Evolutionary conservation across 2,113 vertebrate species (phyloP), one percentile per base, ranked within the genome.

Genomic region (Pogonocichla stellata): DNA sequence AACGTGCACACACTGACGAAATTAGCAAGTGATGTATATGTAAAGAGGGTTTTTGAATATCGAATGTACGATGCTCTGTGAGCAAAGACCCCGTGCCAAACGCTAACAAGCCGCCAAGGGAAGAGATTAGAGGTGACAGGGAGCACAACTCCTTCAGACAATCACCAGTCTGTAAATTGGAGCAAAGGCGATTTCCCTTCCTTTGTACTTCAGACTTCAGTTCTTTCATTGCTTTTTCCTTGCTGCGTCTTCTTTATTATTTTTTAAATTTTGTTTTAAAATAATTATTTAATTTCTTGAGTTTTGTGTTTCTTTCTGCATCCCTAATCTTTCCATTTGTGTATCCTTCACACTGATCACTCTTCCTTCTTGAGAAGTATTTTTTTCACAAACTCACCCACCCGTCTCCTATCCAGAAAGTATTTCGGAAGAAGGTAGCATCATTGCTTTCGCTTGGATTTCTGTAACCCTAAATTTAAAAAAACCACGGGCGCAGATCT

Each of bases 41-140:
- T 98, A 98, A 95, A 96, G 96, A 98, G 96, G 97, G 94, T 91
- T 98, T 99, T 97, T 98, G 98, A 99, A 98, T 98, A 98, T 96
- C 98, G 98, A 98, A 99, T 99, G 98, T 99, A 99, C 98, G 98
- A 98, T 96, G 93, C 82, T 90, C 92, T 93, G 87, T 93, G 96
- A 92, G 81, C 81, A 95, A 97, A 98, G 97, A 97, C 97, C 95
- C 96, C 84, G 97, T 98, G 98, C 97, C 98, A 98, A 98, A 98
- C 98, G 97, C 98, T 99, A 99, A 99, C 99, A 99, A 99, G 99
- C 99, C 98, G 98, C 98, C 98, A 97, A 95, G 99, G 99, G 99
- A 99, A 98, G 98, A 98, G 98, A 99, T 99, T 99, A 98, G 96
- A 98, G 96, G 95, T 98, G 98, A 97, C 88, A 86, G 96, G 89